These are phyloP conservation scores for Lycia hirtaria DNA, from an alignment of 2,888 invertebrate genomes.

Conservation along the genomic window DNA sequence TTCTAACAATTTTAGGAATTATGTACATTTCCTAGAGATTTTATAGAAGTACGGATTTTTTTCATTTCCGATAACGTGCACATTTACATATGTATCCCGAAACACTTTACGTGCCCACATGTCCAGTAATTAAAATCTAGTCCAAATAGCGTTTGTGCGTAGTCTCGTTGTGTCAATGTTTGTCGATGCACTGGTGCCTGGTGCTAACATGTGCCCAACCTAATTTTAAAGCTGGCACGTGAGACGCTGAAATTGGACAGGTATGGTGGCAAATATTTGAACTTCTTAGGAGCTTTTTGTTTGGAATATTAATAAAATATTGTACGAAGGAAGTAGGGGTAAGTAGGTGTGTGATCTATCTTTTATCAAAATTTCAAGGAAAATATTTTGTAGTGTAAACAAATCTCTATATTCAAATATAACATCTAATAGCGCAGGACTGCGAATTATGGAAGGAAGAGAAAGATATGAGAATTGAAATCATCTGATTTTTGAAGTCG, in stretches of 20 bases:
- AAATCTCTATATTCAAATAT: no score
- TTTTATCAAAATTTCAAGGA: no score
- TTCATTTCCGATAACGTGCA: no score
- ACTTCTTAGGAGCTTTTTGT: slow-evolving; percentile 24
- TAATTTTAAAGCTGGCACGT: slow-evolving; percentile 70
- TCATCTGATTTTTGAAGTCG: no score
- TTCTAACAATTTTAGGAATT: no score
- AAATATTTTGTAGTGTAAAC: no score
- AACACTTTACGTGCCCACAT: slow-evolving; percentile 7
- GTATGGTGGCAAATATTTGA: slow-evolving; percentile 34
- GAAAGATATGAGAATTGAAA: no score
- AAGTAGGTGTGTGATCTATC: no score
- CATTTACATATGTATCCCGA: neutral
- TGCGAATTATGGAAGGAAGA: no score
- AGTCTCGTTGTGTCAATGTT: slow-evolving; percentile 73
- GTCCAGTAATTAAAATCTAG: slow-evolving; percentile 65
- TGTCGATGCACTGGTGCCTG: slow-evolving; percentile 59
- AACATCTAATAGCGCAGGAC: no score
- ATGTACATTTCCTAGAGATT: no score
- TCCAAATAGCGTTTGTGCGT: slow-evolving; percentile 59
- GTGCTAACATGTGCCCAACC: slow-evolving; percentile 71
- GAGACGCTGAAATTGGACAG: slow-evolving; percentile 37
- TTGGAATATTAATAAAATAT: slow-evolving; percentile 1
- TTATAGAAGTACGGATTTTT: no score
- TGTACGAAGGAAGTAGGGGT: neutral